Base-by-base conservation (phyloP, 2,797 vertebrate genomes). In the Cichlasoma orientale region DNA sequence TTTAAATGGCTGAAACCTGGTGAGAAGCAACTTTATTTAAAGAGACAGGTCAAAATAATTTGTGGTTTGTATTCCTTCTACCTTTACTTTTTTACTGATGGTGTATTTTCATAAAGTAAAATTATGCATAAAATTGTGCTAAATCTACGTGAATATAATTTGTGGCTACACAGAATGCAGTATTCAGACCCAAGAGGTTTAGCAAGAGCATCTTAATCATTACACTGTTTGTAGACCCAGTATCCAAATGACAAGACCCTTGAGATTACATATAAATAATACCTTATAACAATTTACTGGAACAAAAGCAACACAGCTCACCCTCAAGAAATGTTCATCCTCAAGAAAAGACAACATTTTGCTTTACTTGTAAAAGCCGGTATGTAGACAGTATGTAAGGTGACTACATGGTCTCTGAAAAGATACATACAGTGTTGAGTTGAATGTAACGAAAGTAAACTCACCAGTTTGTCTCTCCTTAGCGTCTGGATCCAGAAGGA, bases 391-490 rank as follows among this genome's bases (percentile, higher is more conserved):
- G 36, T 36, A 36, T 36, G 31, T 33, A 33, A 33, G 11, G 41
- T 50, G 50, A 50, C 41, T 68, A 14, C 44, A 50, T 0, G 2
- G 27, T 68, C 61, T 50, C 41, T 68, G 41, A 68, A 50, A 50
- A 66, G 29, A 50, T 1, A 29, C 41, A 50, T 29, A 50, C 25
- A 8, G 25, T 1, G 7, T 3, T 36, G 33, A 33, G 10, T 3
- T 10, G 16, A 41, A 9, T 52, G 10, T 63, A 74, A 54, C 56
- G 14, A 75, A 86, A 59, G 54, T 5, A 36, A 75, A 85, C 95
- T 95, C 89, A 96, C 95, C 93, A 87, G 86, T 78, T 92, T 36
- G 70, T 87, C 80, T 92, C 68, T 78, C 82, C 77, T 92, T 73
- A 6, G 78, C 19, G 78, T 90, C 80, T 82, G 72, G 56, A 78